Conservation (phyloP, 2,797 vertebrate genomes). For the Potorous gilbertii region DNA sequence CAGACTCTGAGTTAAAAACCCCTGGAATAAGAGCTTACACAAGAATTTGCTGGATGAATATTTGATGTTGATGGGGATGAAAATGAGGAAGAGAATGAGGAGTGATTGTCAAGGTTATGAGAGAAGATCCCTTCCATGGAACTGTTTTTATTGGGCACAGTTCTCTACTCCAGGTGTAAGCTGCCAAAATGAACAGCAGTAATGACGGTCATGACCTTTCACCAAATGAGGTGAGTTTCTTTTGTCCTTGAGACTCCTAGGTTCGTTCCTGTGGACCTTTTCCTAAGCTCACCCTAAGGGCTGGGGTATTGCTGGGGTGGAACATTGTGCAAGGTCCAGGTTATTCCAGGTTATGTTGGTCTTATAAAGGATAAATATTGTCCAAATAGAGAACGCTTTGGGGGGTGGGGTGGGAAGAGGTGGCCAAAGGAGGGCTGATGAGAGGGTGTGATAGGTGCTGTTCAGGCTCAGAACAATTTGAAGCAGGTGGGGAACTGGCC, state of each 20-base stretch:
- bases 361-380: not conserved
- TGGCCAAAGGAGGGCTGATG: not conserved
- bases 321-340: not conserved
- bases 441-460: not conserved
- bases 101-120: not conserved
- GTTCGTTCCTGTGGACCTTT: not conserved
- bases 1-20: not conserved
- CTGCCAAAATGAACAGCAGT: not conserved
- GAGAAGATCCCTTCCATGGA: not conserved
- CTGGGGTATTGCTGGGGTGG: not conserved
- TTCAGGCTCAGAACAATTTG: not conserved
- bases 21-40: not conserved
- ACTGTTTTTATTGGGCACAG: not conserved
- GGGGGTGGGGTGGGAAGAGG: accelerated
- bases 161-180: not conserved
- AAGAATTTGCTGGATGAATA: not conserved
- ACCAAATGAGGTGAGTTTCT: not conserved
- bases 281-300: not conserved
- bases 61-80: not conserved
- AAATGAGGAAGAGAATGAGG: not conserved
- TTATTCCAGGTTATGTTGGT: accelerated
- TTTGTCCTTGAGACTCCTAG: accelerated
- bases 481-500: not conserved
- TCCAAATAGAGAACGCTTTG: not conserved
- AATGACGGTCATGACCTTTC: not conserved